A percentile compares a stretch with the other conserved stretches of the same genome.
Evolutionary conservation across 2,888 invertebrate genomes (phyloP).

Genomic region (Mythimna pallens): DNA sequence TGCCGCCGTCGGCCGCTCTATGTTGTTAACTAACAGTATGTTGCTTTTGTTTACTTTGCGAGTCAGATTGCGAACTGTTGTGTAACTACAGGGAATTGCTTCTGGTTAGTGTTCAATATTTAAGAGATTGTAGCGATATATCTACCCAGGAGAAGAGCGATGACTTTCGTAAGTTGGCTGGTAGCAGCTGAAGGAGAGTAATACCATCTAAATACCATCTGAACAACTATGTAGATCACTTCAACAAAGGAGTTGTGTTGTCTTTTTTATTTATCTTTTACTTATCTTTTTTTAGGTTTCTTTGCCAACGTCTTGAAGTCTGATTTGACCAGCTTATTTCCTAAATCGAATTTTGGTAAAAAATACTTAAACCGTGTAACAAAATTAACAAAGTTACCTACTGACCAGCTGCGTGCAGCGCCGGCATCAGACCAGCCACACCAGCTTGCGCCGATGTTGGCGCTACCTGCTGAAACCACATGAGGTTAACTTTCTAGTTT

Average conservation of each 20-base stretch:
- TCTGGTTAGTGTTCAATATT: slow-evolving; percentile 47
- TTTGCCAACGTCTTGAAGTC: neutral
- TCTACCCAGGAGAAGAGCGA: neutral
- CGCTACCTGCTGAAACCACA: no score
- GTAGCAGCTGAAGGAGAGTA: neutral
- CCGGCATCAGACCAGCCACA: no score
- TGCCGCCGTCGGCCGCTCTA: slow-evolving; percentile 37
- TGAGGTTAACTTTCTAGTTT: no score
- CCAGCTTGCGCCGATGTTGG: no score
- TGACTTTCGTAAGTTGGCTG: no score
- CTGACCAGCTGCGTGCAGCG: neutral
- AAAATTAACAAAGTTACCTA: neutral
- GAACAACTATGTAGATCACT: no score
- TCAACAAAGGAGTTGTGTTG: no score
- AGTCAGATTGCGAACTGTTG: slow-evolving; percentile 62
- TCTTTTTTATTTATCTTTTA: neutral
- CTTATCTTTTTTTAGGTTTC: no score
- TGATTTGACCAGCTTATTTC: neutral
- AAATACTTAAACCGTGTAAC: neutral
- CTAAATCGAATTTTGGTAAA: neutral
- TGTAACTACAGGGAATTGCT: slow-evolving; percentile 44
- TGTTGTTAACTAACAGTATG: slow-evolving; percentile 50
- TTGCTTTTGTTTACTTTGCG: slow-evolving; percentile 65
- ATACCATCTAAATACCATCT: no score
- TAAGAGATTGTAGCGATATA: neutral